Evolutionary conservation across 1,140 invertebrate species (phyloP).

Genomic region (Musca vetustissima): DNA sequence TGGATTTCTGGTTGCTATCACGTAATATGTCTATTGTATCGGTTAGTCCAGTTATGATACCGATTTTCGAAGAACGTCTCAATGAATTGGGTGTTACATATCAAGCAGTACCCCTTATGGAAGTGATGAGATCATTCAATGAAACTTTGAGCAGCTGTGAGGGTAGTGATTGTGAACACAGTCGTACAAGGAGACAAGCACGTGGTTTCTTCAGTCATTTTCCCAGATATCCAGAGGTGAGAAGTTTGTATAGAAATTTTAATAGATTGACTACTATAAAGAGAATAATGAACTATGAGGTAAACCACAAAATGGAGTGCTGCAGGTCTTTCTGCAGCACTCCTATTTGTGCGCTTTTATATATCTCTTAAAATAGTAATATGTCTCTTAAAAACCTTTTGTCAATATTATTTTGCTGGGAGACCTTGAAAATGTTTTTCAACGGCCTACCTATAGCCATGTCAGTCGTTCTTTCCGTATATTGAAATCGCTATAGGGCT

Average conservation of each 20-base stretch:
- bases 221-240: constrained; percentile 43
- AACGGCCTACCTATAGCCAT: no score
- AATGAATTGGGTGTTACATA: constrained; percentile 24
- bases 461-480: background rate
- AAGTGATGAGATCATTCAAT: constrained; percentile 28
- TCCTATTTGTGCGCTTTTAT: no score
- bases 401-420: no score
- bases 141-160: constrained; percentile 12
- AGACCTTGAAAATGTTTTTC: no score
- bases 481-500: no score
- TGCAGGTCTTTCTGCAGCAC: no score
- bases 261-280: no score
- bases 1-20: constrained; percentile 33
- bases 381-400: no score
- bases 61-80: constrained; percentile 26
- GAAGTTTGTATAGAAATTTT: no score
- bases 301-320: no score
- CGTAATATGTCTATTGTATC: constrained; percentile 30
- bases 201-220: constrained; percentile 48
- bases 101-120: constrained; percentile 25
- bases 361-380: no score
- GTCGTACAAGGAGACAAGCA: constrained; percentile 42
- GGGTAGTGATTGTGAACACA: constrained; percentile 20
- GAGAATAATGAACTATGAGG: no score
- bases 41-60: constrained; percentile 23